Percentiles rank a stretch among this genome's conserved stretches.
Conservation (phyloP, 2,888 invertebrate species). For the Agelastica alni region DNA sequence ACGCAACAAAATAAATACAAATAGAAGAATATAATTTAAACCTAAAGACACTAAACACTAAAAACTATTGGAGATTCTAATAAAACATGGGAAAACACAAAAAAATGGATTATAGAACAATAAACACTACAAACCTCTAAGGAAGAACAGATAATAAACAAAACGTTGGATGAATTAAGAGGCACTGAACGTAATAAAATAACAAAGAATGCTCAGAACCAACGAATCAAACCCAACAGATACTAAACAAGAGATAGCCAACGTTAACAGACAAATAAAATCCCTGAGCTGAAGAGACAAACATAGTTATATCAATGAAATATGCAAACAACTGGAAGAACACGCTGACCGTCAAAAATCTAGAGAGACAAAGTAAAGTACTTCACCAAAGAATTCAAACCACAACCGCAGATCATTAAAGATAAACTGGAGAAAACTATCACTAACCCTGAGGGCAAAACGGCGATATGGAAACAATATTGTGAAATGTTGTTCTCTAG, state of each 20-base stretch:
- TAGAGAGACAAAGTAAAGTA: too few species aligned
- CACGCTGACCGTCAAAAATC: too few species aligned
- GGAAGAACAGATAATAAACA: background rate
- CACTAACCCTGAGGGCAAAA: slow-evolving; percentile 1
- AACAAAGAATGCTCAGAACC: background rate
- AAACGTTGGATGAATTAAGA: background rate
- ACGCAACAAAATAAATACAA: background rate
- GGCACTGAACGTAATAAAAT: background rate
- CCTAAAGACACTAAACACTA: background rate
- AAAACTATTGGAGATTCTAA: background rate
- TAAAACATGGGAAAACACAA: background rate
- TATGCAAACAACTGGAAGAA: too few species aligned
- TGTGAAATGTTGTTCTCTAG: slow-evolving; percentile 5
- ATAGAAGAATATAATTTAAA: background rate
- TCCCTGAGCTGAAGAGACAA: too few species aligned
- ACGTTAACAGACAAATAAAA: too few species aligned
- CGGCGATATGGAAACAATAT: slow-evolving; percentile 3
- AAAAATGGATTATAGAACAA: background rate
- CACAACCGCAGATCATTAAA: background rate
- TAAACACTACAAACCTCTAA: background rate
- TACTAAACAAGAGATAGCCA: too few species aligned
- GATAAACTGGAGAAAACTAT: background rate
- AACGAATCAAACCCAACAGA: background rate
- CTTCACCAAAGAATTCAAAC: too few species aligned
- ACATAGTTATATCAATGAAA: too few species aligned